Conservation (phyloP, 2,113 vertebrate genomes). For the Leuciscus idus region DNA sequence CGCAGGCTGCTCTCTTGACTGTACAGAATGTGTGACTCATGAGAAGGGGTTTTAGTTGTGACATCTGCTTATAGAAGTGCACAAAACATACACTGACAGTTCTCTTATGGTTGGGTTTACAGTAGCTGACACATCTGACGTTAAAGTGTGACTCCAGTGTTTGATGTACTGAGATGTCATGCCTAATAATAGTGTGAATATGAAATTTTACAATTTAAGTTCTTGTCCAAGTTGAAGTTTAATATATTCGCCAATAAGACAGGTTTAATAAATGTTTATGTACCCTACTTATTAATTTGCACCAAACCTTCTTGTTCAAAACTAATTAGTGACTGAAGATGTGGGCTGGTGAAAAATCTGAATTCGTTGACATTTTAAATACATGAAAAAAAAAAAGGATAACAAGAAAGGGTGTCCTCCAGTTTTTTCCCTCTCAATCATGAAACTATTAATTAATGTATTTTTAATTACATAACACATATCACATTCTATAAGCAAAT, state of each 20-base stretch:
- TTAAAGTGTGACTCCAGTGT: background rate
- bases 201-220: background rate
- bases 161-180: background rate
- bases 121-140: conserved; percentile 15
- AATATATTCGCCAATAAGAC: background rate
- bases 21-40: background rate
- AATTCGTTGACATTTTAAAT: background rate
- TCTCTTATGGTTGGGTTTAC: conserved; percentile 2
- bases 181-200: background rate
- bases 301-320: background rate
- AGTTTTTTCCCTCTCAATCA: background rate
- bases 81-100: background rate
- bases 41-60: background rate
- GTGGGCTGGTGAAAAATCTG: background rate
- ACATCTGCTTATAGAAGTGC: background rate
- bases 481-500: no score
- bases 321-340: background rate
- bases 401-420: background rate
- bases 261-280: background rate
- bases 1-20: no score
- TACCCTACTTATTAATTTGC: background rate
- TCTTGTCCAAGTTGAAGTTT: background rate
- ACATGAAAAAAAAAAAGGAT: background rate
- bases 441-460: background rate
- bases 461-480: background rate